These are phyloP conservation scores for Macrochelys suwanniensis DNA, from an alignment of 2,797 vertebrate species.

Conservation along the genomic window DNA sequence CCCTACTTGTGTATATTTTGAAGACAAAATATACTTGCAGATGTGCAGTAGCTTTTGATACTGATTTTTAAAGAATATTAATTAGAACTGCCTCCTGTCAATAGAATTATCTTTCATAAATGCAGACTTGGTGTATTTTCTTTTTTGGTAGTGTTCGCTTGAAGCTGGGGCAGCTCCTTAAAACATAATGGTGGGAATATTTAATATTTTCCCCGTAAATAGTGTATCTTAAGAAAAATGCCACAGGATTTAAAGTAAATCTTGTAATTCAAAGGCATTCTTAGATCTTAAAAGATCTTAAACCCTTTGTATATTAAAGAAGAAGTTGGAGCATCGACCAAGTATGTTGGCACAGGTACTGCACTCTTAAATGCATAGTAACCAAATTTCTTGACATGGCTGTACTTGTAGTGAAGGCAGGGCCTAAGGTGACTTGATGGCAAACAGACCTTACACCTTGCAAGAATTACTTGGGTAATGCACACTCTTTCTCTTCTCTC, in stretches of 20 bases:
- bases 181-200: not conserved
- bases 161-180: not conserved
- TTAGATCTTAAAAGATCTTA: not conserved
- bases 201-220: not conserved
- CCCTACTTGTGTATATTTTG: too few species aligned
- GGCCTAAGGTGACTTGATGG: constrained; percentile 7
- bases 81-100: not conserved
- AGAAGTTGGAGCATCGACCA: not conserved
- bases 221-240: not conserved
- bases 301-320: not conserved
- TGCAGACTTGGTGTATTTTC: not conserved
- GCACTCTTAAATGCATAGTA: not conserved
- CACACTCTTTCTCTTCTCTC: accelerated
- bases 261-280: not conserved
- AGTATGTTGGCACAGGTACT: not conserved
- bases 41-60: not conserved
- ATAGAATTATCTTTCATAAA: not conserved
- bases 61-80: not conserved
- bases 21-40: too few species aligned
- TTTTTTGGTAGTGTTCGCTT: not conserved
- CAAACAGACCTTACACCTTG: not conserved
- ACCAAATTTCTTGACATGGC: not conserved
- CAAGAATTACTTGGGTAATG: not conserved
- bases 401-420: not conserved
- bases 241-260: too few species aligned